Percentiles rank a stretch among this genome's conserved stretches.
Conservation (phyloP, 1,140 invertebrate species). For the Nephila pilipes region DNA sequence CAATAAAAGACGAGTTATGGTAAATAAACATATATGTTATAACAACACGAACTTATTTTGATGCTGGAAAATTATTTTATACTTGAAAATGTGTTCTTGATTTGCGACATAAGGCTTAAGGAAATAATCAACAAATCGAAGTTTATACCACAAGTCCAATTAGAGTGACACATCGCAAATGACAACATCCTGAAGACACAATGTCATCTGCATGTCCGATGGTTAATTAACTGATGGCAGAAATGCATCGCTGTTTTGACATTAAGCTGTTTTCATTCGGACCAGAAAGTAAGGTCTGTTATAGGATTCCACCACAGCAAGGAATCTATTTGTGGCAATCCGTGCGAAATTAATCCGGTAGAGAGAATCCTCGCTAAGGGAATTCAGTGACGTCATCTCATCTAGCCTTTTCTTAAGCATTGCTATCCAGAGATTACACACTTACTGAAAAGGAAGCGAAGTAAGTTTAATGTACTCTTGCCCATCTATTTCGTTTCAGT, state of each 20-base stretch:
- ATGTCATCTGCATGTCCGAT: too few relatives aligned
- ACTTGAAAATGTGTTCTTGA: too few relatives aligned
- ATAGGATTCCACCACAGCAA: background rate
- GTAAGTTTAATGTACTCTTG: background rate
- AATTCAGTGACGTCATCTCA: background rate
- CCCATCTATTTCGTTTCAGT: background rate
- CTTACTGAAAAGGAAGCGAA: background rate
- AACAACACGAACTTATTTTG: too few relatives aligned
- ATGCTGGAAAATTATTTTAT: too few relatives aligned
- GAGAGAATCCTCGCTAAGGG: background rate
- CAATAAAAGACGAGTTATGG: too few relatives aligned
- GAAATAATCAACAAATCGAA: too few relatives aligned
- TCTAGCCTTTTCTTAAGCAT: background rate
- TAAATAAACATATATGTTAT: too few relatives aligned
- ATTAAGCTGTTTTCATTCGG: background rate
- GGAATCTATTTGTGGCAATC: constrained; percentile 2
- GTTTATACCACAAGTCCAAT: too few relatives aligned
- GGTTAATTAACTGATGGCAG: constrained; percentile 16
- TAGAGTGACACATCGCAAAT: too few relatives aligned
- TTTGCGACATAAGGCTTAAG: too few relatives aligned
- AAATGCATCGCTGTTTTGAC: background rate
- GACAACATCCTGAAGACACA: too few relatives aligned
- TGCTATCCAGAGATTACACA: background rate
- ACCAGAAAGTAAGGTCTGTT: background rate
- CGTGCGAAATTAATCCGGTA: constrained; percentile 17